Conservation (phyloP, 2,797 vertebrate genomes). For the Lutjanus argentimaculatus region DNA sequence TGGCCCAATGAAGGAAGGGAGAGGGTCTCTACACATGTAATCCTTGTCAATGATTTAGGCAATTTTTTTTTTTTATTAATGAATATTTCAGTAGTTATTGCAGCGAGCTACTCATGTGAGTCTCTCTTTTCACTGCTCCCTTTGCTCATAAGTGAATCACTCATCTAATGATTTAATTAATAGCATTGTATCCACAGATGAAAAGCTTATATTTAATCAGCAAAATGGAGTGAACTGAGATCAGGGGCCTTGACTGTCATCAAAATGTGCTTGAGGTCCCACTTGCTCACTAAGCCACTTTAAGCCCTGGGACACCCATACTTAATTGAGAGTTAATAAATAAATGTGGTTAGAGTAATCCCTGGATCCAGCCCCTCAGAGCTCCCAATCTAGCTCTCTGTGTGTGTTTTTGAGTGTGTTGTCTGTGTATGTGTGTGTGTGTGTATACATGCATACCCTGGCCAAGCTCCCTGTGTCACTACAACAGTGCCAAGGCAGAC, state of each 20-base stretch:
- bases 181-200: constrained; percentile 89
- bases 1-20: constrained; percentile 75
- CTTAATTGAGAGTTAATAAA: constrained; percentile 89
- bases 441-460: constrained; percentile 40
- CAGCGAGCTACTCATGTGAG: constrained; percentile 79
- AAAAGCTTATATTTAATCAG: constrained; percentile 89
- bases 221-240: constrained; percentile 84
- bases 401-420: constrained; percentile 3
- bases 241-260: constrained; percentile 84
- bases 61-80: constrained; percentile 83
- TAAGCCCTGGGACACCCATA: constrained; percentile 80
- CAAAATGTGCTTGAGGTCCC: constrained; percentile 81
- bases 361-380: constrained; percentile 79
- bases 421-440: constrained; percentile 33
- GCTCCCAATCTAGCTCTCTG: constrained; percentile 49
- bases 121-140: constrained; percentile 80
- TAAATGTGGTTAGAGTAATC: constrained; percentile 86
- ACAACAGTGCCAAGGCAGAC: constrained; percentile 82
- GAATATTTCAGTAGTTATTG: constrained; percentile 89
- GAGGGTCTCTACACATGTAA: constrained; percentile 88
- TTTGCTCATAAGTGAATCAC: constrained; percentile 85
- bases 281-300: constrained; percentile 80
- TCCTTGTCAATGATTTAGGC: constrained; percentile 87
- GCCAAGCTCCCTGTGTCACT: constrained; percentile 77
- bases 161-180: constrained; percentile 90